Evolutionary conservation across 2,888 invertebrate genomes (phyloP).

Genomic region (Silvanus unidentatus): DNA sequence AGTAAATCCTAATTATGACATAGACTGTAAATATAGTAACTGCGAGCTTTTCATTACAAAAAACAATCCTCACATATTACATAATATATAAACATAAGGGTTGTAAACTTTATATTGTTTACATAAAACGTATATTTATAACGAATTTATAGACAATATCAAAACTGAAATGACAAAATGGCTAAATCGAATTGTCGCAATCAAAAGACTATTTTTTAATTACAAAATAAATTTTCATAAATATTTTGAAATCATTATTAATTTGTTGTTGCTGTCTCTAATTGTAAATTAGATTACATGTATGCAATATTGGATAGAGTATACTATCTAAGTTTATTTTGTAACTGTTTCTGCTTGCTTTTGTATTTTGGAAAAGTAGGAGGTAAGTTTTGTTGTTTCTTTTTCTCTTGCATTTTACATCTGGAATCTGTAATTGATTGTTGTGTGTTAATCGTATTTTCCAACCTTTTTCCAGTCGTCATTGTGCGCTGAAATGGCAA

Average conservation of each 20-base stretch:
- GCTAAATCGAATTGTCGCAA: constrained; percentile 22
- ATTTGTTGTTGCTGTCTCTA: background rate
- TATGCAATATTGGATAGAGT: constrained; percentile 21
- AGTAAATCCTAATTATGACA: background rate
- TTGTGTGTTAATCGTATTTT: background rate
- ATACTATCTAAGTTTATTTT: constrained; percentile 50
- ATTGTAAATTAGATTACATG: too few relatives aligned
- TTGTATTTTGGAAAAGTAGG: constrained; percentile 45
- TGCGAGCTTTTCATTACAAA: constrained; percentile 5
- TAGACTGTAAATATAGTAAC: constrained; percentile 13
- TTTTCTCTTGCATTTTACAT: background rate
- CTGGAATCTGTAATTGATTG: background rate
- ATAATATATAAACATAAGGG: too few relatives aligned
- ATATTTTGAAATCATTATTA: too few relatives aligned
- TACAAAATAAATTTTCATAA: constrained; percentile 6
- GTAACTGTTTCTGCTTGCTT: constrained; percentile 48
- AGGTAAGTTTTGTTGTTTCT: constrained; percentile 44
- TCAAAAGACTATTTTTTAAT: constrained; percentile 13
- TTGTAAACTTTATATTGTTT: too few relatives aligned
- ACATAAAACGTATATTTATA: too few relatives aligned
- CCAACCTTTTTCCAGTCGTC: constrained; percentile 56
- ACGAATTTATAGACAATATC: constrained; percentile 42
- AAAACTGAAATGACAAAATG: constrained; percentile 5
- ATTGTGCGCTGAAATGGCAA: constrained; percentile 67
- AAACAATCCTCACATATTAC: constrained; percentile 14